Evolutionary conservation across 2,113 vertebrate species (phyloP).

Genomic region (Gavia stellata): DNA sequence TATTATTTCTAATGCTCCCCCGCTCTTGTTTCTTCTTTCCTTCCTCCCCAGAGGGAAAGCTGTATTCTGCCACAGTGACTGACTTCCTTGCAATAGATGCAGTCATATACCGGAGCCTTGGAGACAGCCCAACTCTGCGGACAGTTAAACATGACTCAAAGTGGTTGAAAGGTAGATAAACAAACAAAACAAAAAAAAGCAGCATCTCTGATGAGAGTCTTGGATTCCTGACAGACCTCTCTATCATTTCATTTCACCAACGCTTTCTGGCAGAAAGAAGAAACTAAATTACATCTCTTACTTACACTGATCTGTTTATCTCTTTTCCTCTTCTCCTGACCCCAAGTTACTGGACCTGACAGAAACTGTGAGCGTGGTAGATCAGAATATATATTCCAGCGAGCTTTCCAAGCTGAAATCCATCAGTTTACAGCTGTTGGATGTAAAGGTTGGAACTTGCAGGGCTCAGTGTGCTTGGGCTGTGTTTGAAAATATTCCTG

Average conservation of each 20-base stretch:
- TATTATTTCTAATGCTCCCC: conserved; percentile 11
- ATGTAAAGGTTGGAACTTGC: background rate
- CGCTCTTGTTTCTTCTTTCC: conserved; percentile 1
- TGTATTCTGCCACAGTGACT: conserved; percentile 98
- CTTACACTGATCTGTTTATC: conserved; percentile 35
- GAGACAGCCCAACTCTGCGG: conserved; percentile 94
- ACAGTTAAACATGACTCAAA: conserved; percentile 99
- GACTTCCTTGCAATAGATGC: conserved; percentile 98
- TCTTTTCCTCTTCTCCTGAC: background rate
- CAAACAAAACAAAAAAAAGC: background rate
- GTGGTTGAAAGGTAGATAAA: conserved; percentile 94
- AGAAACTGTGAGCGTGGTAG: background rate
- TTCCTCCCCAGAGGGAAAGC: conserved; percentile 84
- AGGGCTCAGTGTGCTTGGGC: background rate
- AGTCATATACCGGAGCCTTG: conserved; percentile 98
- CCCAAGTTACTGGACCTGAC: conserved; percentile 5
- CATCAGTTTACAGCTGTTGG: background rate
- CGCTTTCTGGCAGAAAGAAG: conserved; percentile 9
- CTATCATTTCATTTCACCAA: conserved; percentile 33
- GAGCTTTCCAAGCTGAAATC: background rate
- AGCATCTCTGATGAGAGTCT: background rate
- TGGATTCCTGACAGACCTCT: background rate
- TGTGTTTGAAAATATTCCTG: background rate
- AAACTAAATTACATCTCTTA: conserved; percentile 30
- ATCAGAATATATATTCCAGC: background rate